Percentiles rank a stretch among this genome's conserved stretches.
Evolutionary conservation across 2,113 vertebrate species (phyloP).

Genomic region (Coptodon bakossiorum): DNA sequence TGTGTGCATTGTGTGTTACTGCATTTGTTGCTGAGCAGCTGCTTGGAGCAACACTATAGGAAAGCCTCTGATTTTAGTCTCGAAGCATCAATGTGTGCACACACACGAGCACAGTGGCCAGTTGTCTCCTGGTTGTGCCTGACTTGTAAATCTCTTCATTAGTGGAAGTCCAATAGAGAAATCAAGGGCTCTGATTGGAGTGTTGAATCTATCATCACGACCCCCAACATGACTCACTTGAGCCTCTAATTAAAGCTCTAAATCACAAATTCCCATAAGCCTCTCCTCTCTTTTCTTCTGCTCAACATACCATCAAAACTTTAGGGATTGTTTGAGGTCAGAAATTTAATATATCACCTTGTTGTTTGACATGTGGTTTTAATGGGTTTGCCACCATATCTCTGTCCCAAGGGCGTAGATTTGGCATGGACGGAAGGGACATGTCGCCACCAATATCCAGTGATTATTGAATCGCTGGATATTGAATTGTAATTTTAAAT

Average conservation of each 20-base stretch:
- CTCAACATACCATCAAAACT: not conserved
- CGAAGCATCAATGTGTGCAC: not conserved
- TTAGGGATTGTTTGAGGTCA: not conserved
- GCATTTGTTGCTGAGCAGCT: not conserved
- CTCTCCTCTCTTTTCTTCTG: not conserved
- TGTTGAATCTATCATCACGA: not conserved
- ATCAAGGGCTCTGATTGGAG: slow-evolving; percentile 15
- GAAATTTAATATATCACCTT: not conserved
- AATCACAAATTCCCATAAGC: slow-evolving; percentile 11
- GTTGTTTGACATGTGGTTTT: not conserved
- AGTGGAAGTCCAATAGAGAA: slow-evolving; percentile 8
- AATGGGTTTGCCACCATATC: not conserved
- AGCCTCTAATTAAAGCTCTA: slow-evolving; percentile 18
- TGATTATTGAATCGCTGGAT: too few relatives aligned
- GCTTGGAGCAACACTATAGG: not conserved
- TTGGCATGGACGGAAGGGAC: too few relatives aligned
- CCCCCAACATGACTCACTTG: not conserved
- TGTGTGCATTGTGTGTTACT: not conserved
- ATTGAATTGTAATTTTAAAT: too few relatives aligned
- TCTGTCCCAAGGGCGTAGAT: too few relatives aligned
- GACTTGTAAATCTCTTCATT: slow-evolving; percentile 25
- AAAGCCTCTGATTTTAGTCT: not conserved
- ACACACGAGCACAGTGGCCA: not conserved
- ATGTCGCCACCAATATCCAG: too few relatives aligned
- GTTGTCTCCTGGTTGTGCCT: not conserved